Evolutionary conservation across 2,113 vertebrate species (phyloP).

Genomic region (Seriola dumerili): DNA sequence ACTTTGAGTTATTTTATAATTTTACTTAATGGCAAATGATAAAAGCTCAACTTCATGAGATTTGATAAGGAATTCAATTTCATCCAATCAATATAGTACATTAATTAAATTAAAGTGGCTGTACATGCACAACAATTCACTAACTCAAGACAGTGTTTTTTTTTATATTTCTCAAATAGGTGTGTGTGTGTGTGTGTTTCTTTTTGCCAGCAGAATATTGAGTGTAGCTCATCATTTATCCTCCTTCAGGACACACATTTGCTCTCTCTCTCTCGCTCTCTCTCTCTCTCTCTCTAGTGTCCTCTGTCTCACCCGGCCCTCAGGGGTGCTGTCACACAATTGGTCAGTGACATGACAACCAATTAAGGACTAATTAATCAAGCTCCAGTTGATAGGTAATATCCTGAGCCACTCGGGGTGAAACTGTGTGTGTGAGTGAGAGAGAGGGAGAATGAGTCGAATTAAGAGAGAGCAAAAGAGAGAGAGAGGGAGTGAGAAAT

Average conservation of each 20-base stretch:
- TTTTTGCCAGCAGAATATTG: not conserved
- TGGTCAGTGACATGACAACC: conserved; percentile 76
- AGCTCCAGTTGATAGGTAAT: conserved; percentile 79
- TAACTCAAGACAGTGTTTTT: no score
- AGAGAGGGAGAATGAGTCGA: not conserved
- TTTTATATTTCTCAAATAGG: not conserved
- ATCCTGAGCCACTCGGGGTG: conserved; percentile 71
- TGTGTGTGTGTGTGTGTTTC: not conserved
- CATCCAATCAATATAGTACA: no score
- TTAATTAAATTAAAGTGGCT: no score
- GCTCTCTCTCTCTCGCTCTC: not conserved
- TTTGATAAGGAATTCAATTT: no score
- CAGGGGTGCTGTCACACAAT: conserved; percentile 67
- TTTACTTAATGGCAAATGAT: no score
- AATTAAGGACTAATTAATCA: conserved; percentile 83
- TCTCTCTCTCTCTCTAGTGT: conserved; percentile 32
- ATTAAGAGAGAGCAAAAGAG: not conserved
- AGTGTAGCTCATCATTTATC: not conserved
- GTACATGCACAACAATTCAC: no score
- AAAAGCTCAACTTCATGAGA: no score
- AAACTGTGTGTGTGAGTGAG: conserved; percentile 23
- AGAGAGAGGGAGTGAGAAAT: not conserved
- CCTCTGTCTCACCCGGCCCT: conserved; percentile 68
- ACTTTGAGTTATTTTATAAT: no score
- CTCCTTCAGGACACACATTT: conserved; percentile 18